Evolutionary conservation across 2,113 vertebrate genomes (phyloP), one percentile per base, ranked within the genome.

Genomic region (Urocolius indicus): DNA sequence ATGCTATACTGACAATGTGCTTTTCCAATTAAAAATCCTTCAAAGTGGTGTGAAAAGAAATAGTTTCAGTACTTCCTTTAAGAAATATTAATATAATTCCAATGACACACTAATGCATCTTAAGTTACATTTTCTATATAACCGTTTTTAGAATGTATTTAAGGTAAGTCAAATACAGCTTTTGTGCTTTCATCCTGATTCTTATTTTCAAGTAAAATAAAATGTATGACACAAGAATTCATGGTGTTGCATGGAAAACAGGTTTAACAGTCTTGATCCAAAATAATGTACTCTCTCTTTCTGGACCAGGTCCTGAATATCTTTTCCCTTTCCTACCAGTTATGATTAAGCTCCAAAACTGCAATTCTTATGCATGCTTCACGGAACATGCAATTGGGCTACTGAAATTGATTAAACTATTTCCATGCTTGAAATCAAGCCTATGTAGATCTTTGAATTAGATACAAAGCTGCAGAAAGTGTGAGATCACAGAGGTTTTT

Each of bases 11-110:
- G 59, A 90, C 8, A 2, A 81, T 61, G 61, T 82, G 80, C 86
- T 94, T 96, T 95, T 93, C 68, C 80, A 95, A 89, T 68, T 92
- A 84, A 92, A 94, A 93, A 78, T 89, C 75, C 52, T 94, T 90
- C 78, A 5, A 87, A 92, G 73, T 86, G 76, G 11, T 84, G 89
- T 90, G 76, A 81, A 90, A 91, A 91, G 65, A 81, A 85, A 32
- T 10, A 93, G 67, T 65, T 96, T 93, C 63, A 88, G 43, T 55
- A 88, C 46, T 69, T 72, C 51, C 94, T 76, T 87, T 48, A 75
- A 62, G 54, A 87, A 57, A 54, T 82, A 90, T 32, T 91, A 57
- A 13, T 72, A 13, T 72, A 96, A 89, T 71, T 66, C 54, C 11
- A 72, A 14, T n/a, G 46, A 76, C 54, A 91, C 4, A 74, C n/a